These are phyloP conservation scores for Macroteleia sp. DNA, from an alignment of 2,888 invertebrate genomes.

Conservation along the genomic window DNA sequence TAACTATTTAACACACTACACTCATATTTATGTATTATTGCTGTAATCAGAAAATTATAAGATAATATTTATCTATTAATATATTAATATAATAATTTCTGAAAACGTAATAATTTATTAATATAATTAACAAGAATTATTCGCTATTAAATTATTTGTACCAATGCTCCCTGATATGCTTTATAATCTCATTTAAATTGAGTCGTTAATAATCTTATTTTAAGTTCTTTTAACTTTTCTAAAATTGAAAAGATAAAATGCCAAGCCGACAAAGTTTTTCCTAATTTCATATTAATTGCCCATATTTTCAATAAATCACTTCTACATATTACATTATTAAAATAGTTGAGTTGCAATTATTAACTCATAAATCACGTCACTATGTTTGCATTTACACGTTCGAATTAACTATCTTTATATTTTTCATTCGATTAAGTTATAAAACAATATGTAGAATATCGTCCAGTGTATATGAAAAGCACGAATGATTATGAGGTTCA, in stretches of 20 bases:
- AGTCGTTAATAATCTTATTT: too few species aligned
- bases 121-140: too few species aligned
- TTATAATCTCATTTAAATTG: too few species aligned
- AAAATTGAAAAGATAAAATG: neutral
- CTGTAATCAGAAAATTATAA: too few species aligned
- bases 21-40: too few species aligned
- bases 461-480: slow-evolving; percentile 38
- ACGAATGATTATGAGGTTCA: slow-evolving; percentile 36
- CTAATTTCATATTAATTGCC: neutral
- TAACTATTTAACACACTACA: too few species aligned
- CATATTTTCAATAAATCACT: neutral
- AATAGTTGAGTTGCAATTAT: slow-evolving; percentile 6
- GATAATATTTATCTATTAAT: too few species aligned
- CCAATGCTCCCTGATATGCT: too few species aligned
- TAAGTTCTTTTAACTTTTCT: neutral
- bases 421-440: slow-evolving; percentile 48
- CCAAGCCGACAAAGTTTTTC: neutral
- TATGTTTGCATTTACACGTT: neutral
- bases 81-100: too few species aligned
- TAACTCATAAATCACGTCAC: slow-evolving; percentile 11
- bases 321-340: neutral
- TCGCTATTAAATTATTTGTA: too few species aligned
- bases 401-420: slow-evolving; percentile 17
- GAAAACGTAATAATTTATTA: too few species aligned
- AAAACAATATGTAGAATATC: slow-evolving; percentile 37